phyloP scores from a whole-genome alignment of 2,797 vertebrate genomes.

The Pseudochaenichthys georgianus region DNA sequence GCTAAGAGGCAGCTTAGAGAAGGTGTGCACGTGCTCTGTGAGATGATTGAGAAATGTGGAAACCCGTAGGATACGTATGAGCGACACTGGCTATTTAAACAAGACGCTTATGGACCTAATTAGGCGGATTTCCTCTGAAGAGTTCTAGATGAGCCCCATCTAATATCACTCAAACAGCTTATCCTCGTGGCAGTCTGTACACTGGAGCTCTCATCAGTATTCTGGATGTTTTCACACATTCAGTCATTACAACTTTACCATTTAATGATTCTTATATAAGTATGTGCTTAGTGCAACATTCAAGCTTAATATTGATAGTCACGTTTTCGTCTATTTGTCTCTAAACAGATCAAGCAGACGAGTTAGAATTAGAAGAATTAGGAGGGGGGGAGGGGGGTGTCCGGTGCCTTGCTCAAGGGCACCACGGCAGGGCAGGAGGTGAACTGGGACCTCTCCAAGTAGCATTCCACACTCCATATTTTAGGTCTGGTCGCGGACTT shows the following conservation, averaged over 20 bases:
- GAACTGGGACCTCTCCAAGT: too few species aligned
- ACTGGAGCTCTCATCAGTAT: neutral
- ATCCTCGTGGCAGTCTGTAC: neutral
- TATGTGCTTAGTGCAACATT: neutral
- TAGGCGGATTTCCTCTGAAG: constrained; percentile 6
- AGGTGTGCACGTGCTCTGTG: constrained; percentile 45
- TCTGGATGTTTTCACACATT: constrained; percentile 9
- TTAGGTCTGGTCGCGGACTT: too few species aligned
- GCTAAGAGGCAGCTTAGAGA: constrained; percentile 45
- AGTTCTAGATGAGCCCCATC: neutral
- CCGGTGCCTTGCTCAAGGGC: too few species aligned
- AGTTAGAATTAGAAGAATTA: too few species aligned
- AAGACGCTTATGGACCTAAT: constrained; percentile 24
- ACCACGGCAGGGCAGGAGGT: too few species aligned
- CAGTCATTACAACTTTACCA: neutral
- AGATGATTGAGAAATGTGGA: constrained; percentile 35
- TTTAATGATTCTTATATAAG: neutral
- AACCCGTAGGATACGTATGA: neutral
- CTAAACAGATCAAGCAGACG: too few species aligned
- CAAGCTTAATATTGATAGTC: neutral
- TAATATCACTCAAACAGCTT: constrained; percentile 1
- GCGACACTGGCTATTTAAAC: neutral
- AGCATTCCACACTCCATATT: too few species aligned
- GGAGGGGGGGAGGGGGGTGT: too few species aligned
- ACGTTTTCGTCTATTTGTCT: too few species aligned